Percentiles rank a stretch among this genome's conserved stretches.
These are phyloP conservation scores for Myxocyprinus asiaticus DNA, from an alignment of 2,113 vertebrate genomes.

Conservation along the genomic window DNA sequence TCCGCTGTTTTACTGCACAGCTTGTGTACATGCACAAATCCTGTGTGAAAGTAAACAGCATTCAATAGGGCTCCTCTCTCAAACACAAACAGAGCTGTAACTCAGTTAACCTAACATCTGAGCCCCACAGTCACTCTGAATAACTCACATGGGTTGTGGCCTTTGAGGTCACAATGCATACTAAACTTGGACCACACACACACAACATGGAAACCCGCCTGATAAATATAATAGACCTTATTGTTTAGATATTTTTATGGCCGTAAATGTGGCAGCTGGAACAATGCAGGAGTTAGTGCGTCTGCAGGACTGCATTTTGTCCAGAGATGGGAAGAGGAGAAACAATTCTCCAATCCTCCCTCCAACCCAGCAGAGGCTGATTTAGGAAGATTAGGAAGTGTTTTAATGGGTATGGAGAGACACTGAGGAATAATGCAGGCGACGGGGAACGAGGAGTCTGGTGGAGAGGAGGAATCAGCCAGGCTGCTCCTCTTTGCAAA, in stretches of 20 bases:
- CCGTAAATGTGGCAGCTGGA: conserved; percentile 5
- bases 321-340: neutral
- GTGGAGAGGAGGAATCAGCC: conserved; percentile 49
- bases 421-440: neutral
- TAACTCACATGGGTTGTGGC: conserved; percentile 32
- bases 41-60: conserved; percentile 68
- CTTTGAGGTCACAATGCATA: conserved; percentile 45
- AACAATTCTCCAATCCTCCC: neutral
- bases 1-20: conserved; percentile 49
- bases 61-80: conserved; percentile 65
- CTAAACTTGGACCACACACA: conserved; percentile 53
- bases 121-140: conserved; percentile 56
- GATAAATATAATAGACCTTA: conserved; percentile 18
- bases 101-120: conserved; percentile 59
- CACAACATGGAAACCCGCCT: conserved; percentile 37
- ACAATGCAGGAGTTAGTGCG: too few relatives aligned
- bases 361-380: neutral
- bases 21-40: conserved; percentile 62
- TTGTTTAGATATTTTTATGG: conserved; percentile 20
- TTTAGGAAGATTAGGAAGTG: neutral
- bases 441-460: neutral
- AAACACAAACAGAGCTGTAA: conserved; percentile 58
- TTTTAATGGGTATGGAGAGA: conserved; percentile 1
- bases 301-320: neutral
- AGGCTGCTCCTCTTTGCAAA: conserved; percentile 39